Percentiles rank a stretch among this genome's conserved stretches.
These are phyloP conservation scores for Falco berigora DNA, from an alignment of 2,797 vertebrate species.

Conservation along the genomic window DNA sequence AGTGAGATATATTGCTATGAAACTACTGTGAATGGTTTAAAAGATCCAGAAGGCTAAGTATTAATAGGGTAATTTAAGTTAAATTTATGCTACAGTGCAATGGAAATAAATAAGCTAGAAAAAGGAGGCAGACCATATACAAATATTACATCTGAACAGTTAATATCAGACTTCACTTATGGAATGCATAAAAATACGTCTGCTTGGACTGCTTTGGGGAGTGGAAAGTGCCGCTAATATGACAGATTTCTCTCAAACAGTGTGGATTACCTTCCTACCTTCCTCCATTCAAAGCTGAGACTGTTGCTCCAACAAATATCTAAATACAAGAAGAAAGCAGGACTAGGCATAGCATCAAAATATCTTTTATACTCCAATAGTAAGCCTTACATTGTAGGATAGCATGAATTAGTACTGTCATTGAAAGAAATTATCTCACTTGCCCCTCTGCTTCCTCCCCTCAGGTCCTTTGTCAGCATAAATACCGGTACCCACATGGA, in stretches of 20 bases:
- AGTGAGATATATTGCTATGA: background rate
- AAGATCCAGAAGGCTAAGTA: background rate
- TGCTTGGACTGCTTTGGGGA: background rate
- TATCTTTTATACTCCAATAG: background rate
- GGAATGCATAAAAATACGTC: background rate
- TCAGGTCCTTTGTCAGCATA: background rate
- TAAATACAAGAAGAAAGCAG: background rate
- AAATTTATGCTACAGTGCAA: background rate
- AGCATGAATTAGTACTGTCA: background rate
- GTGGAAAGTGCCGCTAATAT: background rate
- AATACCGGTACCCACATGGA: background rate
- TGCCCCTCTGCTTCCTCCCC: background rate
- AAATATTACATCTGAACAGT: background rate
- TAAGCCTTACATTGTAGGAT: background rate
- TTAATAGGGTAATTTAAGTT: background rate
- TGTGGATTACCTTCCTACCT: background rate
- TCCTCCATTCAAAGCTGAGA: background rate
- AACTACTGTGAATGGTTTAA: background rate
- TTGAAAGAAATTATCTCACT: background rate
- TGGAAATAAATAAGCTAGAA: background rate
- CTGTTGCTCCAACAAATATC: background rate
- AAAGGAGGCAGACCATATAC: background rate
- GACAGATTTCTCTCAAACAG: background rate
- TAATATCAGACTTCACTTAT: background rate
- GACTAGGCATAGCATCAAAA: background rate